phyloP scores from a whole-genome alignment of 1,140 invertebrate genomes.

The Neotoxoptera formosana region DNA sequence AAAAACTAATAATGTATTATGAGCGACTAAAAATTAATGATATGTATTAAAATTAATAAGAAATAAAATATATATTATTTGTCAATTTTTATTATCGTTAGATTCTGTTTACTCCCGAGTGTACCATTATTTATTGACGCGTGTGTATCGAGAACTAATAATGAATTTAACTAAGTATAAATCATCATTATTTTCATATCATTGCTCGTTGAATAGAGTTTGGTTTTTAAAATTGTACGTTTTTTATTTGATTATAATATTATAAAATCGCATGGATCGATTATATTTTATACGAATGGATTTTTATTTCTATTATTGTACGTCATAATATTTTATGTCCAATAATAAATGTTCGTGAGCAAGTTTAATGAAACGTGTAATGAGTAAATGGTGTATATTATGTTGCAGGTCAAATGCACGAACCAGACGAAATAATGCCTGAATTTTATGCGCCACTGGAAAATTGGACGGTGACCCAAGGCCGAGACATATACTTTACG shows the following conservation, averaged over 20 bases:
- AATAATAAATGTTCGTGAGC: background rate
- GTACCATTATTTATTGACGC: background rate
- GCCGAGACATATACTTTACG: conserved; percentile 84
- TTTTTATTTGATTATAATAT: background rate
- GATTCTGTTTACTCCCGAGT: background rate
- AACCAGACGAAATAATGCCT: conserved; percentile 69
- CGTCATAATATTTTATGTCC: background rate
- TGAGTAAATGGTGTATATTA: background rate
- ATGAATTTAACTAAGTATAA: background rate
- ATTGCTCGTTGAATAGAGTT: background rate
- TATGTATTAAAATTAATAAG: too few relatives aligned
- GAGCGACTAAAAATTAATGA: too few relatives aligned
- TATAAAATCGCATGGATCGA: background rate
- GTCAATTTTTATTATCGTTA: too few relatives aligned
- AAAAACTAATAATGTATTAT: background rate
- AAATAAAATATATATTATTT: background rate
- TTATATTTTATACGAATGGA: background rate
- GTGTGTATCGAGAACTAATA: background rate
- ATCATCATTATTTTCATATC: background rate
- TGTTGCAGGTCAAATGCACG: conserved; percentile 63
- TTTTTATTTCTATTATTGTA: background rate
- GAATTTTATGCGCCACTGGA: conserved; percentile 85
- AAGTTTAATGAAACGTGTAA: background rate
- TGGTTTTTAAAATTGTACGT: background rate
- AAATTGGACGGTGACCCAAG: conserved; percentile 86